These are phyloP conservation scores for Neogale vison DNA, from an alignment of 2,113 vertebrate genomes.

Conservation along the genomic window DNA sequence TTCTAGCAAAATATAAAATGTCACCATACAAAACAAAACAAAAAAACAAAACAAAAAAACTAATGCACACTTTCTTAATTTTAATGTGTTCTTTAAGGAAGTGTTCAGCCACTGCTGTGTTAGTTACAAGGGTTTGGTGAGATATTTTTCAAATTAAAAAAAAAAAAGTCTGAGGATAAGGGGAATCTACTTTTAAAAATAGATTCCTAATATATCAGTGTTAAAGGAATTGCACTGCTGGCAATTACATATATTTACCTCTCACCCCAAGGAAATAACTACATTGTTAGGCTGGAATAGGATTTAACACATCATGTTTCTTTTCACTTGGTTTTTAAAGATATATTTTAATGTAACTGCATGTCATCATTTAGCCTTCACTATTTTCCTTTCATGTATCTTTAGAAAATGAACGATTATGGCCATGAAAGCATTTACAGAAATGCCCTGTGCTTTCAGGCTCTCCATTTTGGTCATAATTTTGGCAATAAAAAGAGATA, in stretches of 20 bases:
- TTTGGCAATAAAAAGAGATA: slow-evolving; percentile 37
- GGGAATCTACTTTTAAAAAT: background rate
- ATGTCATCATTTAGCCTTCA: slow-evolving; percentile 16
- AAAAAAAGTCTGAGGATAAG: background rate
- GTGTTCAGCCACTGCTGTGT: background rate
- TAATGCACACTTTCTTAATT: background rate
- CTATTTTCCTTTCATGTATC: slow-evolving; percentile 1
- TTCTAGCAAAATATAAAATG: background rate
- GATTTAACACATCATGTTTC: background rate
- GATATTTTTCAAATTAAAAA: background rate
- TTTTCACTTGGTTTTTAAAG: slow-evolving; percentile 5
- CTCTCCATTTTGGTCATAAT: slow-evolving; percentile 19
- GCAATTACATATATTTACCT: background rate
- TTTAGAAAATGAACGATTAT: background rate
- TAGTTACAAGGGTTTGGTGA: background rate
- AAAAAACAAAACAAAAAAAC: background rate
- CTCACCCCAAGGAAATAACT: background rate
- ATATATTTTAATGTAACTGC: slow-evolving; percentile 18
- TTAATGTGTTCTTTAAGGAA: background rate
- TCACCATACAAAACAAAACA: background rate
- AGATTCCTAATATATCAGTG: background rate
- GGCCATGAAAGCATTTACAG: background rate
- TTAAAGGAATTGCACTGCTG: background rate
- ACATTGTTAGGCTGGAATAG: background rate
- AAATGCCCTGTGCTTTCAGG: background rate